Base-by-base conservation (phyloP, 2,888 invertebrate species). In the Zygothrica quintamaculata region DNA sequence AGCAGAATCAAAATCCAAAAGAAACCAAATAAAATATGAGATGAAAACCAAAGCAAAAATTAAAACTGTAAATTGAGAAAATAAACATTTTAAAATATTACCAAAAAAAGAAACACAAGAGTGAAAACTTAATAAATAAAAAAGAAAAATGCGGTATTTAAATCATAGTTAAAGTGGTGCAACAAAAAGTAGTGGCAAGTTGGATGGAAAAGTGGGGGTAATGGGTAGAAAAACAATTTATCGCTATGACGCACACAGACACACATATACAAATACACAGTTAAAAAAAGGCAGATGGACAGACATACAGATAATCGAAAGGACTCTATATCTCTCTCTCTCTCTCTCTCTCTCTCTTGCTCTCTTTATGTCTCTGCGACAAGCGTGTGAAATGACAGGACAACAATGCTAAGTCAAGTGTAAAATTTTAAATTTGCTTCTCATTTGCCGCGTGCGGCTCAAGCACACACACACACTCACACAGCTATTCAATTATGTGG, bases 401-500 rank as follows among this genome's bases (percentile, higher is more conserved):
- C 88, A 89, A 88, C 87, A 81, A 77, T 77, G 88, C 70, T 84
- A 91, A 91, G 91, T 90, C 91, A 89, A 91, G 90, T 90, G 90
- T 88, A 87, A 91, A 91, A 91, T 91, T 91, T 91, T 90, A 90
- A 91, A 91, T 90, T 91, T 91, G 88, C 86, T 89, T 89, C 88
- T 88, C 90, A 90, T 88, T 90, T 90, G 76, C 64, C 77, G 75
- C 64, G 58, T 62, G 74, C 70, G 72, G 77, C 78, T 65, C 68
- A 68, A 47, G 40, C 47, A 60, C 68, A 52, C 72, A 48, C 48
- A 43, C 60, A 50, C 50, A 55, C 43, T 48, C 56, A 80, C 87
- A 58, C 65, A 13, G 65, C 60, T 58, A 80, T 81, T 90, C 89
- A 90, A 90, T 90, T 90, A 90, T 89, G 89, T 88, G 90, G 90